Base-by-base conservation (phyloP, 2,888 invertebrate genomes). In the Caenorhabditis wallacei region DNA sequence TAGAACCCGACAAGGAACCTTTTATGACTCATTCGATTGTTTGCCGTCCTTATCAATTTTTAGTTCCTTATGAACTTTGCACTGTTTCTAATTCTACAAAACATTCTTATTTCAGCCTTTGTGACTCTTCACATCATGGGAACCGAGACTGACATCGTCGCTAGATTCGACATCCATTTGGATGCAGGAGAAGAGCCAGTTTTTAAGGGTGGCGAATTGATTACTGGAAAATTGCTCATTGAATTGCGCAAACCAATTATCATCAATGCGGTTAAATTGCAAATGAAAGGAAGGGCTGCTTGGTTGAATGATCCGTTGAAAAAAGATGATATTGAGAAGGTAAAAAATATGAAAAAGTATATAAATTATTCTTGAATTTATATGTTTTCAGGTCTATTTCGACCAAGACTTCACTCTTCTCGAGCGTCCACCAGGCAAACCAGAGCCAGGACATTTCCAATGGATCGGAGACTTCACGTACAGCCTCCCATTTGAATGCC, bases 391-490 rank as follows among this genome's bases (percentile, higher is more conserved):
- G 85, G 87, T 91, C 13, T 89, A 88, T 82, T 92, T 91, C 69
- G 91, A 91, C 74, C 88, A 88, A 64, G 89, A 90, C 75, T 88
- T 92, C 79, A 87, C 90, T 18, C 80, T 91, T 20, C 80, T 91
- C 68, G 91, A 91, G 78, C 85, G 91, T 8, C 91, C 91, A 13
- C 91, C 91, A n/a, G 91, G 91, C 8, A 85, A 86, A 54, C 85
- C 84, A 24, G 90, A 91, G 37, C 88, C 91, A 4, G 90, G 90
- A 10, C 89, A 91, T 76, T 91, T 91, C 80, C 84, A 88, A 40
- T 91, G 91, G 91, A 86, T 84, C 20, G 90, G 88, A 53, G 85
- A 90, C 85, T 88, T 79, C 82, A 85, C 81, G 0, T 91, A 91
- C 79, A 87, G 86, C 18, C 85, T 91, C 51, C 91, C 91, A 20